These are phyloP conservation scores for Phyllostomus discolor DNA, from an alignment of 2,113 vertebrate genomes.

Conservation along the genomic window DNA sequence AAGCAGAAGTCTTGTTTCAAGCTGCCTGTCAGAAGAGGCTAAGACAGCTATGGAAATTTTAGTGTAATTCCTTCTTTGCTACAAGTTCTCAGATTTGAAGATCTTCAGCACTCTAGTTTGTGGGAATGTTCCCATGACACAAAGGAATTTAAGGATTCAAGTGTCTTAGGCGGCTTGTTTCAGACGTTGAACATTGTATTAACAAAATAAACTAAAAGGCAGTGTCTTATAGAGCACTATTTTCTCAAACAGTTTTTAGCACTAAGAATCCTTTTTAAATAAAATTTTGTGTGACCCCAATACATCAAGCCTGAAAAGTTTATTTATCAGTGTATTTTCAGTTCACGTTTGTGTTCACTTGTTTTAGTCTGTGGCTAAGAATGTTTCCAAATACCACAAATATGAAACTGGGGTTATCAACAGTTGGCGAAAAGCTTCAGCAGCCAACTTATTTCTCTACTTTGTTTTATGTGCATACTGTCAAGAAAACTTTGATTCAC, in stretches of 20 bases:
- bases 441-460: neutral
- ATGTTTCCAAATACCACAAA: neutral
- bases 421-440: neutral
- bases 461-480: neutral
- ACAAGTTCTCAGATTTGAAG: neutral
- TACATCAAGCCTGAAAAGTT: neutral
- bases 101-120: neutral
- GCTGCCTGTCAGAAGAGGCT: neutral
- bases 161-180: neutral
- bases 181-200: neutral
- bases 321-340: neutral
- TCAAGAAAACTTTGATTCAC: neutral
- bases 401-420: neutral
- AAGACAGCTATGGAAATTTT: neutral
- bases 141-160: neutral
- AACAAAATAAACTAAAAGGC: neutral
- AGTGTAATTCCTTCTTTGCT: neutral
- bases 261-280: neutral
- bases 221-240: neutral
- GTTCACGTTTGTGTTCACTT: neutral
- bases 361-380: neutral
- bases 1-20: slow-evolving; percentile 20
- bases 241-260: slow-evolving; percentile 23
- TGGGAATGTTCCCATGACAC: neutral
- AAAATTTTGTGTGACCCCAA: neutral